Evolutionary conservation across 1,140 invertebrate species (phyloP).

Genomic region (Ruditapes philippinarum): DNA sequence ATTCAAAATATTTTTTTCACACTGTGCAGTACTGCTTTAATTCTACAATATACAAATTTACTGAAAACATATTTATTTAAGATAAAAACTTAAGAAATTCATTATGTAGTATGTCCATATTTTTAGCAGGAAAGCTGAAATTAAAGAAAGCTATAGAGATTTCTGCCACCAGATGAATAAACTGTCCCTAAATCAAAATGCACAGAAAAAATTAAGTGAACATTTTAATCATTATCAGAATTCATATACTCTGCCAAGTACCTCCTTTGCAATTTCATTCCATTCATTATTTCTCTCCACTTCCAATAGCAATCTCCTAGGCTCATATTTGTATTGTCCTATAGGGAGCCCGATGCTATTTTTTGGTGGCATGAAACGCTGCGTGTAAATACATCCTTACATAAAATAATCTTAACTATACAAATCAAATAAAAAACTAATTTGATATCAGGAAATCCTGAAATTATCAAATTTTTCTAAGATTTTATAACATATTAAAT

Average conservation of each 20-base stretch:
- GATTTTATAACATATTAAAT: not conserved
- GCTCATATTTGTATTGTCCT: constrained; percentile 63
- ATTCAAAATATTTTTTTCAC: too few species aligned
- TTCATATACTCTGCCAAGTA: not conserved
- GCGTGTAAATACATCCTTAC: not conserved
- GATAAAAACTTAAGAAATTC: too few species aligned
- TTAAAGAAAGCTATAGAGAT: not conserved
- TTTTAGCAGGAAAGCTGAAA: not conserved
- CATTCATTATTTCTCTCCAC: constrained; percentile 58
- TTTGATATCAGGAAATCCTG: too few species aligned
- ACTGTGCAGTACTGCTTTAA: too few species aligned
- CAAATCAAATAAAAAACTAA: not conserved
- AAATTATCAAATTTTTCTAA: too few species aligned
- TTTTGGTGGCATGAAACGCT: constrained; percentile 47
- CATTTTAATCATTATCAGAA: not conserved
- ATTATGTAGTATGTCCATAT: too few species aligned
- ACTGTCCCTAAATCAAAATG: not conserved
- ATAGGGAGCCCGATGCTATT: constrained; percentile 51
- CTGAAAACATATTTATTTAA: too few species aligned
- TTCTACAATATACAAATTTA: too few species aligned
- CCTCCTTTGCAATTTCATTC: constrained; percentile 39
- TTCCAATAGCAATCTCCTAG: constrained; percentile 55
- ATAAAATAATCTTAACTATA: not conserved
- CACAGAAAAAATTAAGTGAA: not conserved
- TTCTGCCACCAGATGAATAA: not conserved